Evolutionary conservation across 2,113 vertebrate species (phyloP).

Genomic region (Puffinus mauretanicus): DNA sequence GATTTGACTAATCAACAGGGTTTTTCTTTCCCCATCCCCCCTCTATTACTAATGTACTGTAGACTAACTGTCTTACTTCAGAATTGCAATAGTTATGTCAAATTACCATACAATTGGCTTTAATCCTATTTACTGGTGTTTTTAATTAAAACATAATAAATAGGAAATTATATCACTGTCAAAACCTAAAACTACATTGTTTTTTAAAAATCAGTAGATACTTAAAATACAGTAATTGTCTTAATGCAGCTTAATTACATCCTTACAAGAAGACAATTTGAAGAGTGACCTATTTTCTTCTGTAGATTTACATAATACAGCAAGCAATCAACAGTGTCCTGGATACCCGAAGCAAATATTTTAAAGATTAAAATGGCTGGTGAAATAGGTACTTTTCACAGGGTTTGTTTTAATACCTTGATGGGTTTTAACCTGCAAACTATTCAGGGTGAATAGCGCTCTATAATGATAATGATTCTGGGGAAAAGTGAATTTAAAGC

Average conservation of each 20-base stretch:
- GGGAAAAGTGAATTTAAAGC: not conserved
- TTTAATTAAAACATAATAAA: constrained; percentile 50
- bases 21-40: not conserved
- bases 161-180: constrained; percentile 14
- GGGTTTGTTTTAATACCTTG: constrained; percentile 4
- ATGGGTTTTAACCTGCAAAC: constrained; percentile 25
- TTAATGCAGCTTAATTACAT: constrained; percentile 52
- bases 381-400: constrained; percentile 35
- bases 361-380: constrained; percentile 56
- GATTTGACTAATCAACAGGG: not conserved
- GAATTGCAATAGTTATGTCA: not conserved
- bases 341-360: constrained; percentile 29
- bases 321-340: constrained; percentile 18
- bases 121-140: constrained; percentile 30
- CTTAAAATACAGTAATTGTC: constrained; percentile 49
- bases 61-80: not conserved
- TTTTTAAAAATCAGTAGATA: constrained; percentile 1
- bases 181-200: constrained; percentile 16
- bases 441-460: not conserved
- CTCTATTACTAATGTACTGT: not conserved
- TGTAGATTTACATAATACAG: constrained; percentile 58
- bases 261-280: constrained; percentile 41
- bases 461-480: constrained; percentile 10
- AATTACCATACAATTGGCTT: constrained; percentile 19
- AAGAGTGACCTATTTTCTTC: constrained; percentile 67